Evolutionary conservation across 2,797 vertebrate species (phyloP), one percentile per base, ranked within the genome.

Genomic region (Poecilia wingei): DNA sequence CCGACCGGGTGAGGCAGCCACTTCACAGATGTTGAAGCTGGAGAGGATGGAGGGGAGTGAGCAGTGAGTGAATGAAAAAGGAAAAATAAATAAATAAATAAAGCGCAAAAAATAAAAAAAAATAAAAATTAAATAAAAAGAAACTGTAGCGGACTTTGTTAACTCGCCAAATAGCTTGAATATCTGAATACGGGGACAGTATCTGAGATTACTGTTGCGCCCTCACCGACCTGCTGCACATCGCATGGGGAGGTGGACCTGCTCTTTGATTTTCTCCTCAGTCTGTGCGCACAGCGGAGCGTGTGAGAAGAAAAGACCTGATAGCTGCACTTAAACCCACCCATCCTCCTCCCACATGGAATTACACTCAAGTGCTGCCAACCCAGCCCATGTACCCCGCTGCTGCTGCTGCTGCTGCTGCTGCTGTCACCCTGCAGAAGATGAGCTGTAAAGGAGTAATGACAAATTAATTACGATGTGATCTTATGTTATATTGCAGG

Each of bases 291-390:
- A 87, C 85, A 78, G 84, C 84, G 36, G 80, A 90, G 82, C 85
- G 82, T 84, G 86, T 90, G 91, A 84, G 72, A 89, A 89, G 87
- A 83, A 79, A 82, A 83, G 82, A 85, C 87, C 79, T 71, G 79
- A 80, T 55, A 84, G 84, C 91, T 89, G 74, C 82, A 85, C 86
- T 91, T 90, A 83, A 91, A 91, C 87, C 81, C 91, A 89, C 87
- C 91, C 89, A 92, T 90, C 84, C 93, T 92, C 93, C 91, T 93
- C 93, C 93, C 93, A 93, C 90, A 87, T 87, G 46, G 76, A 87
- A 87, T 89, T 82, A 84, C 87, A 76, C 77, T 84, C 85, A 87
- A 86, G 86, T 80, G 80, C 84, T 83, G 79, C 79, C 73, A 90
- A 88, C 79, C 87, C 89, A 84, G 80, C 79, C 86, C 83, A 57